Base-by-base conservation (phyloP, 2,797 vertebrate genomes). In the Oryzias sinensis region DNA sequence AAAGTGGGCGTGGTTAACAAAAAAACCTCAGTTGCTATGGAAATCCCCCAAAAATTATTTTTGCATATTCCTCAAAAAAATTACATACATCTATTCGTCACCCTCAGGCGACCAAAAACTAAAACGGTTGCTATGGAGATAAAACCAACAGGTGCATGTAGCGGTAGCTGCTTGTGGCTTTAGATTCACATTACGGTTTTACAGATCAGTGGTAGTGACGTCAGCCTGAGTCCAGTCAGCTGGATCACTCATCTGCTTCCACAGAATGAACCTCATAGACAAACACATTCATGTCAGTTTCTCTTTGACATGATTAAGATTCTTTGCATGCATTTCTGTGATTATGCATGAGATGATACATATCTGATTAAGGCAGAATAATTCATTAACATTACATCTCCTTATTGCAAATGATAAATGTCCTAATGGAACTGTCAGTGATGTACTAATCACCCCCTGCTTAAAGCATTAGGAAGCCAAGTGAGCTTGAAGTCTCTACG, bases 381-480 rank as follows among this genome's bases (percentile, higher is more conserved):
- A 72, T 61, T 79, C 49, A 80, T 68, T 66, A 69, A 75, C 72
- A 53, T 70, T 74, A 62, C 79, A 65, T 69, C 52, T 74, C 59
- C 40, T 63, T 77, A 77, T 70, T 49, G 76, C 55, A 54, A 49
- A 75, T 83, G 85, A 90, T 65, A 81, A 86, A 88, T 85, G 73
- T 87, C 79, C 75, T 80, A 75, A 75, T 74, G 68, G 49, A 68
- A 64, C 80, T 87, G 84, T 87, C 87, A 80, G 49, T 49, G 45
- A 65, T 71, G 72, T 67, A 70, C 81, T 88, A 87, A 87, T 88
- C 85, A 83, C 55, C 49, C 22, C 58, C 59, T 74, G 67, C 80
- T 86, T 81, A 83, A 86, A 83, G 84, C 78, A 87, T 84, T 84
- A 80, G 70, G 68, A 54, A 56, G 74, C 57, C 84, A 87, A 86